Evolutionary conservation across 1,140 invertebrate genomes (phyloP), one percentile per base, ranked within the genome.

Genomic region (Dendrolimus punctatus): DNA sequence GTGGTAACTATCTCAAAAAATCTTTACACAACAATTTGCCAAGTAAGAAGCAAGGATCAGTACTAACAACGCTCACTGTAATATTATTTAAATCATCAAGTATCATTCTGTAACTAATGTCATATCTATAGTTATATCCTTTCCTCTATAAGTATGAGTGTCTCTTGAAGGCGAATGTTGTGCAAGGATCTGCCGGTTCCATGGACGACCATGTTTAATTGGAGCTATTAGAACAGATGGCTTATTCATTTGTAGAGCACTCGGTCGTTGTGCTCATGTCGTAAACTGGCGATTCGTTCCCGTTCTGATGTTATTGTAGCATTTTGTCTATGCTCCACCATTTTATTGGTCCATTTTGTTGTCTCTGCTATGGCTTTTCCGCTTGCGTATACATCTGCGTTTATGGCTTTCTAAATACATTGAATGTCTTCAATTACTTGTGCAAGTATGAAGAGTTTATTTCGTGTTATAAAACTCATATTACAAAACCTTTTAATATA

Each of bases 181-280:
- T 56, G 63, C 60, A 70, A 68, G 61, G 61, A 54, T 43, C 46
- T 58, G 44, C 36, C 43, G 49, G 60, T 66, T 57, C 55, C 66
- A 61, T 55, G 62, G 67, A 73, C 73, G 73, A 74, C 70, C 77
- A 80, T 86, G 78, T 86, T 86, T 86, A 85, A 86, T 86, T 85
- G 80, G 76, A 58, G 72, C 83, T 79, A 86, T 86, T 84, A 86
- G 80, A 78, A 73, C 80, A 82, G 83, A 86, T 86, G 83, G 83
- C 83, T 86, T 86, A 84, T 86, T 84, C 83, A 86, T 84, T 86
- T 84, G 80, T 86, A 86, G 80, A 83, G 76, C 80, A 86, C 66
- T 84, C 80, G 81, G 73, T 77, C 78, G 80, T 80, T 78, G 78
- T 66, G 76, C 76, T 78, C 74, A 70, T 74, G 80, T 86, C 83